phyloP scores from a whole-genome alignment of 2,797 vertebrate genomes.

The Clarias laeviceps region DNA sequence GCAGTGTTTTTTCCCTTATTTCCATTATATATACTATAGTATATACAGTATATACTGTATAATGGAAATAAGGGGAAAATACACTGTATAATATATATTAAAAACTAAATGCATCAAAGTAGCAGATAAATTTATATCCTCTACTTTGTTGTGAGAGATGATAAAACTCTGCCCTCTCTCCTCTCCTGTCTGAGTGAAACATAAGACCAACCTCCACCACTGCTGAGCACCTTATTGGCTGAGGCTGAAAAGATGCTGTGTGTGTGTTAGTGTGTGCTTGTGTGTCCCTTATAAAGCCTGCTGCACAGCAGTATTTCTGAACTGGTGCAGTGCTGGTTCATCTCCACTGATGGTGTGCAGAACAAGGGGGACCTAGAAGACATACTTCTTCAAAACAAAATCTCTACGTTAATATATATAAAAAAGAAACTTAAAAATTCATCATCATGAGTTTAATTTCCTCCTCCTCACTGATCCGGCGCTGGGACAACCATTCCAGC shows the following conservation, averaged over 20 bases:
- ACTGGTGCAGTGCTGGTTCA: conserved; percentile 84
- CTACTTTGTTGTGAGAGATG: neutral
- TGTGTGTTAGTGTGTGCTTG: conserved; percentile 44
- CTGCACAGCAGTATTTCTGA: conserved; percentile 80
- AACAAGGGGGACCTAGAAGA: conserved; percentile 82
- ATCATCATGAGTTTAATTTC: conserved; percentile 78
- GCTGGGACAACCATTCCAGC: conserved; percentile 74
- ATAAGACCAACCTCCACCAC: conserved; percentile 64
- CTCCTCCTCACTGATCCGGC: conserved; percentile 58
- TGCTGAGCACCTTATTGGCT: conserved; percentile 77
- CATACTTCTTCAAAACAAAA: conserved; percentile 64
- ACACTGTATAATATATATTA: too few species aligned
- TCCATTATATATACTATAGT: too few species aligned
- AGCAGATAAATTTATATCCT: neutral
- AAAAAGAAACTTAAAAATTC: conserved; percentile 58
- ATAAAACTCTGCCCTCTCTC: conserved; percentile 53
- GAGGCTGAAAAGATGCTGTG: conserved; percentile 49
- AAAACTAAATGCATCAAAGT: too few species aligned
- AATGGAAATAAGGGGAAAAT: too few species aligned
- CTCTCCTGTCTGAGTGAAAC: conserved; percentile 51
- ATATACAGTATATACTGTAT: too few species aligned
- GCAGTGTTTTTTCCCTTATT: too few species aligned
- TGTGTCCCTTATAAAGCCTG: conserved; percentile 71
- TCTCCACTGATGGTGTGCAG: conserved; percentile 82
- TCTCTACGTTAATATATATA: conserved; percentile 62